Evolutionary conservation across 1,140 invertebrate genomes (phyloP), one percentile per base, ranked within the genome.

Genomic region (Ceratosolen fusciceps): DNA sequence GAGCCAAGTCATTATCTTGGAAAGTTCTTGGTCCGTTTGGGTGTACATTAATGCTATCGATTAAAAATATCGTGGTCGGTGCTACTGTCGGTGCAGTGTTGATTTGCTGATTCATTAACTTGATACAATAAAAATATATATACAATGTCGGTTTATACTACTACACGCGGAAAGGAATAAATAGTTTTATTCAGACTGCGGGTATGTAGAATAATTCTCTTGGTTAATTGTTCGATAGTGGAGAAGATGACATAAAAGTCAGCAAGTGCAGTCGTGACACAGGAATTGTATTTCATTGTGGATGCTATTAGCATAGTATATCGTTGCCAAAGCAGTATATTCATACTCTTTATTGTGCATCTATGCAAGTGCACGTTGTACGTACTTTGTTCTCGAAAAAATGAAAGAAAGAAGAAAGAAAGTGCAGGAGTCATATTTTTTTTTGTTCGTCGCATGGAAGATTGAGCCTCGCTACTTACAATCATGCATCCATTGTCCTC

Each of bases 401-500:
- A 81, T 67, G 73, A 83, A 81, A 80, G 79, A 71, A 58, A 58
- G 26, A 26, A 24, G 49, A 65, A 47, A 16, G 34, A 16, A 62
- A 16, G 47, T 73, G 80, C 79, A 80, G 77, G 56, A 14, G 58
- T 73, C 21, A 56, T 5, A 39, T 39, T 74, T 82, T 86, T n/a
- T 87, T 86, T 88, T 88, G 86, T 88, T 85, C 75, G 34, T 26
- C 76, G 58, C 76, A 52, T 21, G 34, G 19, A 24, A 47, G 9
- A 58, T 73, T 73, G 76, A 82, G 82, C 84, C 82, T 85, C 84
- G 84, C 83, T 87, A 86, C 83, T 83, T 85, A 82, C 85, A 88
- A 87, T 88, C 87, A 86, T 85, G 83, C 80, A 84, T 73, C 74
- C 81, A 88, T 89, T 87, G 88, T 89, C 82, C 82, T 82, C 56